Percentiles rank a stretch among this genome's conserved stretches.
These are phyloP conservation scores for Vultur gryphus DNA, from an alignment of 2,797 vertebrate genomes.

Conservation along the genomic window DNA sequence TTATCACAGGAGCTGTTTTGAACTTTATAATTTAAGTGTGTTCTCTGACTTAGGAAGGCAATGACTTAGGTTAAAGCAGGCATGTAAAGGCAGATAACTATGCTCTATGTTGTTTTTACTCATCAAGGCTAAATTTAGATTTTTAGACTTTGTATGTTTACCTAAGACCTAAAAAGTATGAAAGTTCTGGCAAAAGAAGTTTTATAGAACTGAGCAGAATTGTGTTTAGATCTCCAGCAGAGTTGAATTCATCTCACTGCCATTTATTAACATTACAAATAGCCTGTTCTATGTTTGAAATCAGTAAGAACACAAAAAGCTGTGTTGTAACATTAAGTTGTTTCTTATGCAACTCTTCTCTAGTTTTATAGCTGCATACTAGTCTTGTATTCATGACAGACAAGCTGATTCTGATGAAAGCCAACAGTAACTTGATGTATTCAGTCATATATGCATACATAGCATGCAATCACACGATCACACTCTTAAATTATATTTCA, in stretches of 20 bases:
- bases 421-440: background rate
- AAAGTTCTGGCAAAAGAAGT: background rate
- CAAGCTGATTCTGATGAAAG: background rate
- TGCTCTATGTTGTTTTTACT: background rate
- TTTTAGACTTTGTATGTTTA: background rate
- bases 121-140: background rate
- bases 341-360: background rate
- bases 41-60: background rate
- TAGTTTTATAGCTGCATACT: background rate
- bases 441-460: background rate
- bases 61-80: background rate
- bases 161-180: background rate
- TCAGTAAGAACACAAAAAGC: background rate
- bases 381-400: background rate
- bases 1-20: background rate
- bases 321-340: background rate
- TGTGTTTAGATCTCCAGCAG: background rate
- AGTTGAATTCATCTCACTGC: background rate
- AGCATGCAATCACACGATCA: background rate
- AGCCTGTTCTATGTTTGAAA: background rate
- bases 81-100: background rate
- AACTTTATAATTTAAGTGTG: background rate
- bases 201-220: background rate
- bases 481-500: background rate
- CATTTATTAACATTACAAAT: background rate